Evolutionary conservation across 1,140 invertebrate genomes (phyloP), one percentile per base, ranked within the genome.

Genomic region (Drosophila quadrilineata): DNA sequence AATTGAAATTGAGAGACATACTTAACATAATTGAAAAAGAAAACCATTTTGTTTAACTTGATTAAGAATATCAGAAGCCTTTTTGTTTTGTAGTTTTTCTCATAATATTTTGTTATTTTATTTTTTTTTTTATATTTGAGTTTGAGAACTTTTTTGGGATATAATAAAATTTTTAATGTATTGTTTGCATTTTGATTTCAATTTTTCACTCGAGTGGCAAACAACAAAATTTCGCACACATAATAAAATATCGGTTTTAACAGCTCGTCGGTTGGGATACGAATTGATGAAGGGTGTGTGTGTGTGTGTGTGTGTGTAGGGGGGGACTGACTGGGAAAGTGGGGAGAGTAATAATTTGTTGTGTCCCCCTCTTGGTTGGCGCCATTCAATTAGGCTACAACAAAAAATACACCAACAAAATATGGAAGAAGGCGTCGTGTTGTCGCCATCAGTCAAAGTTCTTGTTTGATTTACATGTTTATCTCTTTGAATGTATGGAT

Each of bases 381-480:
- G 77, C 77, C 79, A 82, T 69, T 76, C 76, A 82, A 84, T 82
- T 80, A 77, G 64, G 16, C 17, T 31, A 16, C 40, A 43, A 29
- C 31, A 57, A 31, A 56, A 28, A 28, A 35, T 36, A 45, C 24
- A 16, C 40, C 16, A 54, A 41, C 53, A 58, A 62, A 36, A 52
- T 56, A 33, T 66, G 14, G n/a, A 26, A 40, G 29, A 56, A 67
- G 75, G 75, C 76, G 76, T 57, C 72, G 62, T 45, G 40, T 66
- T 76, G 76, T 84, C 76, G 72, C 79, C 77, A 74, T 84, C 79
- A 85, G 77, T 84, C 77, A 82, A 73, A 82, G 77, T 84, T 84
- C 73, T 84, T 85, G 65, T 82, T 84, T 85, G 73, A 84, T 84
- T 84, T 84, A 77, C 77, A 77, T 84, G 77, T 74, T 73, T 82